Percentiles rank a stretch among this genome's conserved stretches.
Evolutionary conservation across 2,797 vertebrate species (phyloP).

Genomic region (Microctenopoma stevenorrisi): DNA sequence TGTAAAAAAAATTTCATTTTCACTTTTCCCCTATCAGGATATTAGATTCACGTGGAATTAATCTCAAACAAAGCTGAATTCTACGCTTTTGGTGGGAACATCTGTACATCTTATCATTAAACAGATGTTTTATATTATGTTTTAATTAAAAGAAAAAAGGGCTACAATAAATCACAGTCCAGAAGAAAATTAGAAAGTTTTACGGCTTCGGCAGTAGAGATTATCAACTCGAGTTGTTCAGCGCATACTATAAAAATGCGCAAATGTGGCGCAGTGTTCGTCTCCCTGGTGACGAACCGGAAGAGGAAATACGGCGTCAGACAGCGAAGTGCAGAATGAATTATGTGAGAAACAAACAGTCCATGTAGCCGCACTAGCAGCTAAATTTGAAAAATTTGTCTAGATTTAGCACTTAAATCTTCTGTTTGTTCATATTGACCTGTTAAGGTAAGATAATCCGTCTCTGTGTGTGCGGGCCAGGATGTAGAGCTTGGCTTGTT

Average conservation of each 20-base stretch:
- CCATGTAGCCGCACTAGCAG: slow-evolving; percentile 10
- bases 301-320: slow-evolving; percentile 63
- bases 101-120: too few relatives aligned
- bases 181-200: too few relatives aligned
- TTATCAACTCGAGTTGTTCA: not conserved
- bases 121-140: too few relatives aligned
- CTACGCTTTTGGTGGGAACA: too few relatives aligned
- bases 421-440: slow-evolving; percentile 1
- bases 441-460: slow-evolving; percentile 64
- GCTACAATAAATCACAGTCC: too few relatives aligned
- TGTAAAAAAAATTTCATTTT: too few relatives aligned
- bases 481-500: not conserved
- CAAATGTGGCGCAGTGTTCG: slow-evolving; percentile 26
- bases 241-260: slow-evolving; percentile 42
- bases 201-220: not conserved
- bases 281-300: slow-evolving; percentile 53
- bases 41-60: too few relatives aligned
- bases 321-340: slow-evolving; percentile 54
- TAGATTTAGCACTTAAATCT: not conserved
- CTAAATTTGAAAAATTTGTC: not conserved
- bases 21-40: too few relatives aligned
- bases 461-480: not conserved
- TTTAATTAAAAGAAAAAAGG: too few relatives aligned
- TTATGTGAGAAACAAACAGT: slow-evolving; percentile 60
- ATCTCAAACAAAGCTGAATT: too few relatives aligned